These are phyloP conservation scores for Diachasma alloeum DNA, from an alignment of 1,140 invertebrate species.

Conservation along the genomic window DNA sequence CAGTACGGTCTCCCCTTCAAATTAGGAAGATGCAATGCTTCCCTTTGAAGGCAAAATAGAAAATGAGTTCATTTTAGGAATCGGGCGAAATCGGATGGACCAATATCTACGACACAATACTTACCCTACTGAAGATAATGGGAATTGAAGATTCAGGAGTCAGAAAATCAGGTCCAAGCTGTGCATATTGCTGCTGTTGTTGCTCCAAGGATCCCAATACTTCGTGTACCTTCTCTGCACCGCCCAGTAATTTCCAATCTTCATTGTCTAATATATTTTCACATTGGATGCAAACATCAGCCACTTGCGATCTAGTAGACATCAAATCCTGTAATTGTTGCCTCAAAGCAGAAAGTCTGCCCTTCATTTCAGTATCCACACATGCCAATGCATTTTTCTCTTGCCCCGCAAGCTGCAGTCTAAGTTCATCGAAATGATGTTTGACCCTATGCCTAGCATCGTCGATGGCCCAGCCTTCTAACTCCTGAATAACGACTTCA, in stretches of 20 bases:
- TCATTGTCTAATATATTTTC: conserved; percentile 69
- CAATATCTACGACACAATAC: neutral
- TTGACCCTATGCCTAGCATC: conserved; percentile 62
- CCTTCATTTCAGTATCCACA: conserved; percentile 69
- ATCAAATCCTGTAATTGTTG: conserved; percentile 71
- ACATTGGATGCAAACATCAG: conserved; percentile 69
- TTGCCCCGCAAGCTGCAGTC: conserved; percentile 66
- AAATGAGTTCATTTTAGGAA: too few species aligned
- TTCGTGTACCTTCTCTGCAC: conserved; percentile 66
- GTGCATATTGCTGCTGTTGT: conserved; percentile 70
- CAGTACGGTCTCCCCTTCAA: too few species aligned
- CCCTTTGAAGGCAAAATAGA: too few species aligned
- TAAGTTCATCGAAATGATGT: conserved; percentile 68
- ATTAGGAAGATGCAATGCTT: too few species aligned
- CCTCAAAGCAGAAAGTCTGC: conserved; percentile 67
- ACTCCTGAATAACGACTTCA: conserved; percentile 58
- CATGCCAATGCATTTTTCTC: conserved; percentile 68
- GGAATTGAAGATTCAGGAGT: conserved; percentile 70
- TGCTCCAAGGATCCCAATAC: conserved; percentile 68
- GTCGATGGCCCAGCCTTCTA: conserved; percentile 56
- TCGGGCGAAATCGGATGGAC: too few species aligned
- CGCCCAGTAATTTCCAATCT: conserved; percentile 67
- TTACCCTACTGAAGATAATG: conserved; percentile 72
- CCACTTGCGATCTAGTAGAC: conserved; percentile 68
- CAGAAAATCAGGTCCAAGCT: conserved; percentile 68